These are phyloP conservation scores for Aphodius sticticus DNA, from an alignment of 2,888 invertebrate species.

Conservation along the genomic window DNA sequence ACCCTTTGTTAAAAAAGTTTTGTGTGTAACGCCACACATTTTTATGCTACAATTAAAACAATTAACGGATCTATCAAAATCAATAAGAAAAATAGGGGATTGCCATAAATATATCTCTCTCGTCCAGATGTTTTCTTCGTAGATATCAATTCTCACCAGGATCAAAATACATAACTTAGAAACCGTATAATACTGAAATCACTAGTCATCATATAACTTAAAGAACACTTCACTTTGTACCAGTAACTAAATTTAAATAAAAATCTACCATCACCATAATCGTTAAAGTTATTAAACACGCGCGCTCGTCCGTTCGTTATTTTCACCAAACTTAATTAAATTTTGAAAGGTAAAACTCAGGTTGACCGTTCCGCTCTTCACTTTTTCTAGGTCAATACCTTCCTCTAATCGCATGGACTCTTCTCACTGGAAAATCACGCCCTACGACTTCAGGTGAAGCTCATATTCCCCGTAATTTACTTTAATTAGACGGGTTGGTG, in stretches of 20 bases:
- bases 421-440: background rate
- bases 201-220: too few relatives aligned
- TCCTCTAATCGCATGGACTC: background rate
- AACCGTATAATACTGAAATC: too few relatives aligned
- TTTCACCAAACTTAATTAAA: background rate
- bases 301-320: too few relatives aligned
- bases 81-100: too few relatives aligned
- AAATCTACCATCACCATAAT: background rate
- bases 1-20: too few relatives aligned
- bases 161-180: too few relatives aligned
- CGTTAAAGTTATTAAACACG: background rate
- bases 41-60: too few relatives aligned
- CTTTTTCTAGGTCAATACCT: background rate
- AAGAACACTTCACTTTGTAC: background rate
- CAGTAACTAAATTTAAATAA: background rate
- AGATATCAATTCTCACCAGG: too few relatives aligned
- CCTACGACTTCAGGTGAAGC: background rate
- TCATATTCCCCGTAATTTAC: background rate
- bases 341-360: background rate
- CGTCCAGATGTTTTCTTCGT: too few relatives aligned
- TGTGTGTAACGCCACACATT: too few relatives aligned
- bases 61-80: too few relatives aligned
- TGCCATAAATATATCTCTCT: too few relatives aligned
- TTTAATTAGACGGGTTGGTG: background rate
- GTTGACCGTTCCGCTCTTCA: background rate